These are phyloP conservation scores for Laothoe populi DNA, from an alignment of 2,888 invertebrate genomes.

Conservation along the genomic window DNA sequence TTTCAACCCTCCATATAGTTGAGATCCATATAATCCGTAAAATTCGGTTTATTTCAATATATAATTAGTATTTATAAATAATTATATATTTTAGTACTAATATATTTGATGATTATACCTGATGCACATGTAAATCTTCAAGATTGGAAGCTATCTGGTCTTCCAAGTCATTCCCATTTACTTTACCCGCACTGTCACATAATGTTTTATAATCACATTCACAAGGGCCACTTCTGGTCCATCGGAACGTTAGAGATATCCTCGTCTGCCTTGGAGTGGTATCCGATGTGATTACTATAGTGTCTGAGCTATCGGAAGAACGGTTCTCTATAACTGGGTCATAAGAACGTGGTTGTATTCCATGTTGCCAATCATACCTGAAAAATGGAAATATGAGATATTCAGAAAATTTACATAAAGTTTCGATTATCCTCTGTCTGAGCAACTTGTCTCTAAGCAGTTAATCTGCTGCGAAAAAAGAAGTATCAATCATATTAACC, in stretches of 20 bases:
- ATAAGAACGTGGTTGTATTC: constrained; percentile 92
- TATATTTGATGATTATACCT: too few species aligned
- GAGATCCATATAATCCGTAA: too few species aligned
- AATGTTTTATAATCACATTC: constrained; percentile 86
- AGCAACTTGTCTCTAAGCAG: too few species aligned
- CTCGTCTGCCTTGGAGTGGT: constrained; percentile 69
- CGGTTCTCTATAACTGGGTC: constrained; percentile 86
- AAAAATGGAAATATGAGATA: constrained; percentile 6
- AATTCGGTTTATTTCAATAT: too few species aligned
- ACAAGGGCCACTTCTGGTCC: constrained; percentile 83
- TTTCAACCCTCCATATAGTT: too few species aligned
- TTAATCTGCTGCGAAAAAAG: too few species aligned
- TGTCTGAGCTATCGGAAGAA: constrained; percentile 45
- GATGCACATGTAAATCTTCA: constrained; percentile 91
- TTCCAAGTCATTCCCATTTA: constrained; percentile 52
- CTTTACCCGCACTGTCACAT: constrained; percentile 86
- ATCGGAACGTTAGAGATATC: constrained; percentile 95
- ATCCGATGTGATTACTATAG: constrained; percentile 60
- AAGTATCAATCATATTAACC: too few species aligned
- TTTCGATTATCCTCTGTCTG: too few species aligned
- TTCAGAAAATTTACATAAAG: too few species aligned
- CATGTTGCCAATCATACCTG: constrained; percentile 93
- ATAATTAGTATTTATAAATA: too few species aligned
- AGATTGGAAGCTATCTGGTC: constrained; percentile 85
- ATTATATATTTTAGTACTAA: too few species aligned